A percentile compares a stretch with the other conserved stretches of the same genome.
Conservation (phyloP, 2,888 invertebrate genomes). For the Stictocephala bisonia region DNA sequence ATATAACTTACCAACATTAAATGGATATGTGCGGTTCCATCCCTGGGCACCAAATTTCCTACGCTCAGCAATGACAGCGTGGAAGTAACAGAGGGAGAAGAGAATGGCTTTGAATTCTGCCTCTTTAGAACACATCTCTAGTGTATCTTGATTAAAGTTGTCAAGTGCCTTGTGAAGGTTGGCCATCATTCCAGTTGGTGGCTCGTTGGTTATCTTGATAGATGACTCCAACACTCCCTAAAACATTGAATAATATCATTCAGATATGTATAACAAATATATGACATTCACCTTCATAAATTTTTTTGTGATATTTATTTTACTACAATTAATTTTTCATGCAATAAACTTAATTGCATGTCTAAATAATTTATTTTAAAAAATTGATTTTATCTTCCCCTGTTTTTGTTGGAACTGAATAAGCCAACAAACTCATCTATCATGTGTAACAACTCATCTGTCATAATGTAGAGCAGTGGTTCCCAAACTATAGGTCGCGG, state of each 20-base stretch:
- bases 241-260: conserved; percentile 7
- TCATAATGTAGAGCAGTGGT: no score
- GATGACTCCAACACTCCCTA: conserved; percentile 93
- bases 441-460: no score
- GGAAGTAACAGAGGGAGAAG: conserved; percentile 93
- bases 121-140: conserved; percentile 94
- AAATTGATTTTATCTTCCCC: no score
- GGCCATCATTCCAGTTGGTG: conserved; percentile 94
- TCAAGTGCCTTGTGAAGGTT: conserved; percentile 94
- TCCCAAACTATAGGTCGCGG: no score
- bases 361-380: no score
- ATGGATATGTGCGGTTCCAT: conserved; percentile 82
- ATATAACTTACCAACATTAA: conserved; percentile 67
- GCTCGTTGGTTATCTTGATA: conserved; percentile 96
- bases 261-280: no score
- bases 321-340: no score
- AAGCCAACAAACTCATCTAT: no score
- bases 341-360: no score
- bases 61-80: conserved; percentile 92
- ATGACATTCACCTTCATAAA: no score
- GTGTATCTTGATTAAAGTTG: conserved; percentile 91
- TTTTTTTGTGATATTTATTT: no score
- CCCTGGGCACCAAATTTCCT: conserved; percentile 96
- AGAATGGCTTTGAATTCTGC: conserved; percentile 91
- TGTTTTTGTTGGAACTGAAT: no score